Evolutionary conservation across 2,113 vertebrate genomes (phyloP).

Genomic region (Proterorhinus semilunaris): DNA sequence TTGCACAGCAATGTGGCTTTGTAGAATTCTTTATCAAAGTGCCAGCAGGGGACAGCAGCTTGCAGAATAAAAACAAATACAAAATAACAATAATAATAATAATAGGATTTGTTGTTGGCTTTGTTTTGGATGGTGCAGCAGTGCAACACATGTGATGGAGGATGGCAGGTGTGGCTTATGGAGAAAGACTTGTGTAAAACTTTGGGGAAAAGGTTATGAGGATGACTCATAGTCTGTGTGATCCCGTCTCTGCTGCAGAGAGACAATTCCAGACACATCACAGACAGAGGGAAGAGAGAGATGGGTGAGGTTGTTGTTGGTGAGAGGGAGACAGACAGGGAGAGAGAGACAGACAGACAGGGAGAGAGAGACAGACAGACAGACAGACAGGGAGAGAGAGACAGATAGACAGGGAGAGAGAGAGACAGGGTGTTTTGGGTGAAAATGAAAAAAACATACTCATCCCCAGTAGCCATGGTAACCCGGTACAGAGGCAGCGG

Average conservation of each 20-base stretch:
- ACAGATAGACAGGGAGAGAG: too few relatives aligned
- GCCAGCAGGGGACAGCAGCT: too few relatives aligned
- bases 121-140: constrained; percentile 8
- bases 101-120: background rate
- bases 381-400: constrained; percentile 6
- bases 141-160: background rate
- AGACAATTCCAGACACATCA: background rate
- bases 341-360: constrained; percentile 15
- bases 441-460: constrained; percentile 30
- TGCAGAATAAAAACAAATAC: too few relatives aligned
- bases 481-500: constrained; percentile 52
- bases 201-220: constrained; percentile 62
- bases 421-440: constrained; percentile 8
- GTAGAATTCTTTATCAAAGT: too few relatives aligned
- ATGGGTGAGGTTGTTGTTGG: background rate
- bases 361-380: constrained; percentile 20
- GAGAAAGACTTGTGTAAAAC: constrained; percentile 45
- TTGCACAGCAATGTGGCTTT: too few relatives aligned
- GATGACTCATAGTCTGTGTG: constrained; percentile 60
- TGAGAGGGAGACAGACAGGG: background rate
- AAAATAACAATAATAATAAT: too few relatives aligned
- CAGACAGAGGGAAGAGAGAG: background rate
- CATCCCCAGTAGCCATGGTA: constrained; percentile 58
- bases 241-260: constrained; percentile 22
- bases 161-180: constrained; percentile 10